Evolutionary conservation across 2,113 vertebrate species (phyloP).

Genomic region (Mus spicilegus): DNA sequence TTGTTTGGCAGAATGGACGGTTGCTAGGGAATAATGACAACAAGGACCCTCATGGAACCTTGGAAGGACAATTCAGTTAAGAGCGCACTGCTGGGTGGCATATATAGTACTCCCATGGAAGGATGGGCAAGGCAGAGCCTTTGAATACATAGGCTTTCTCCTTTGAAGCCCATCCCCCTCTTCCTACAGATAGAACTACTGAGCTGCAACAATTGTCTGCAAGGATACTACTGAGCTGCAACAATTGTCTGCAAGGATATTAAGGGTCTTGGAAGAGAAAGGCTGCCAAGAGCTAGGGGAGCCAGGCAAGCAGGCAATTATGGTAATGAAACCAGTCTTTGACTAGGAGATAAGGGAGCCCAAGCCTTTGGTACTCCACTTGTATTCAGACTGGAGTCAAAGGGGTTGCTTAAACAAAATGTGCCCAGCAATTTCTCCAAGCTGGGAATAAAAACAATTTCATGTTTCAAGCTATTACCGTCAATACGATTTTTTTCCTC

Average conservation of each 20-base stretch:
- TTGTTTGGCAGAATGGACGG: conserved; percentile 11
- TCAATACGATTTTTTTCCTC: conserved; percentile 66
- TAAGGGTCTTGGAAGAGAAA: conserved; percentile 70
- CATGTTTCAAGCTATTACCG: conserved; percentile 82
- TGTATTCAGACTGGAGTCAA: conserved; percentile 77
- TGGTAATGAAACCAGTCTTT: conserved; percentile 78
- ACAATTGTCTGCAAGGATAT: conserved; percentile 66
- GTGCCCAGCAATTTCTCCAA: conserved; percentile 82
- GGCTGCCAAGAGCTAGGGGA: conserved; percentile 67
- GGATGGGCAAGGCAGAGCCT: neutral
- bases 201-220: conserved; percentile 68
- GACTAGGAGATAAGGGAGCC: conserved; percentile 77
- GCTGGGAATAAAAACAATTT: conserved; percentile 85
- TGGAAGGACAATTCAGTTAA: neutral
- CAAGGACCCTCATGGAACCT: accelerated
- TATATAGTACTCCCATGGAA: neutral
- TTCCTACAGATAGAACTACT: conserved; percentile 61
- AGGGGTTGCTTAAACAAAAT: conserved; percentile 82
- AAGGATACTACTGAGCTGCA: conserved; percentile 74
- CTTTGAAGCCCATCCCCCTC: conserved; percentile 40
- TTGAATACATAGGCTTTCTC: conserved; percentile 54
- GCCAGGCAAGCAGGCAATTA: conserved; percentile 76
- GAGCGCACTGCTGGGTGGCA: neutral
- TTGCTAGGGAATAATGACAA: neutral
- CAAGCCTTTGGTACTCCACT: conserved; percentile 67